These are phyloP conservation scores for Holotrichia oblita DNA, from an alignment of 1,140 invertebrate genomes.

Conservation along the genomic window DNA sequence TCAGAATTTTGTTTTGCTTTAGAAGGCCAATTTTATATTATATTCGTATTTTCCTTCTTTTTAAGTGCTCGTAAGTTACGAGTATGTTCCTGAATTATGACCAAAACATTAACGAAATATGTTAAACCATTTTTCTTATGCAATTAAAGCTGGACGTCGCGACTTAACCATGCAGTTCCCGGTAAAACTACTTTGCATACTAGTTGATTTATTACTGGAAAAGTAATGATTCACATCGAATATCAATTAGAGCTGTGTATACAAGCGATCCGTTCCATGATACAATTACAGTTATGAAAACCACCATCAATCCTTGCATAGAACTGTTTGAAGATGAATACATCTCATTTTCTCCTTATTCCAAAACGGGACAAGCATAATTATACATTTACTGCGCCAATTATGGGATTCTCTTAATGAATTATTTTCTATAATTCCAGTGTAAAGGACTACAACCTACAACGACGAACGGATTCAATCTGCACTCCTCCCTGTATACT, in stretches of 20 bases:
- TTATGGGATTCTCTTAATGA: slow-evolving; percentile 15
- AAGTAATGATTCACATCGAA: background rate
- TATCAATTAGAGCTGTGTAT: background rate
- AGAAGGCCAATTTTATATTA: background rate
- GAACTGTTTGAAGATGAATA: background rate
- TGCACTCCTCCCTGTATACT: background rate
- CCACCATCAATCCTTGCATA: background rate
- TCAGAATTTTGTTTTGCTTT: background rate
- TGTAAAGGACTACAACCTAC: background rate
- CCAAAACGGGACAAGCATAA: background rate
- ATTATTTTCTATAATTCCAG: slow-evolving; percentile 30
- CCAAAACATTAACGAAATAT: background rate
- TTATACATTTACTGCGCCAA: slow-evolving; percentile 18
- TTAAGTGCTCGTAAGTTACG: no score
- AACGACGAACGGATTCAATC: background rate
- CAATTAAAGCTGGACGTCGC: background rate
- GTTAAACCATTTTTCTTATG: background rate
- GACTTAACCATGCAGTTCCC: background rate
- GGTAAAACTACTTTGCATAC: background rate
- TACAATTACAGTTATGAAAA: background rate
- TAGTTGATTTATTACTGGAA: background rate
- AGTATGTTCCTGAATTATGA: background rate
- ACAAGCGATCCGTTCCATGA: background rate
- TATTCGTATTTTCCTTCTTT: background rate
- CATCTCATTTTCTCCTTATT: background rate